Conservation (phyloP, 2,113 vertebrate genomes). For the Cephalopholis sonnerati region DNA sequence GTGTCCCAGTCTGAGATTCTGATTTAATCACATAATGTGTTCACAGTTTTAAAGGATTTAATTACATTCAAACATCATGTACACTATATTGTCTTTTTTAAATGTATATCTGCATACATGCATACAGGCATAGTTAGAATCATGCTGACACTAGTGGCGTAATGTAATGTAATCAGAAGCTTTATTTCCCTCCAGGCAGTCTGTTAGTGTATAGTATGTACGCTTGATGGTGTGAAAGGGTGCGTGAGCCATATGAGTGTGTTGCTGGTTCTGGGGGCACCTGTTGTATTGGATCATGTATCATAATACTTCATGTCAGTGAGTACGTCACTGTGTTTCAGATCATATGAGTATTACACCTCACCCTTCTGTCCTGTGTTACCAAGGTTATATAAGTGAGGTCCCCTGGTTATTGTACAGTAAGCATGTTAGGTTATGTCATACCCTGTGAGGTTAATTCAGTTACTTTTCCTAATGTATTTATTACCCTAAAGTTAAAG, state of each 20-base stretch:
- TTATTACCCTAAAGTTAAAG: neutral
- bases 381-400: constrained; percentile 26
- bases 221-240: neutral
- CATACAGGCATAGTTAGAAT: neutral
- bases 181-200: neutral
- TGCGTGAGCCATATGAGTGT: constrained; percentile 17
- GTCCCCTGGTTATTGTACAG: neutral
- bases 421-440: neutral
- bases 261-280: neutral
- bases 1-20: neutral
- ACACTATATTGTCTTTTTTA: too few relatives aligned
- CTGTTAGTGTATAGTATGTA: constrained; percentile 15
- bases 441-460: neutral
- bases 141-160: neutral
- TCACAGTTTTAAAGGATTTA: neutral
- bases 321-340: constrained; percentile 17
- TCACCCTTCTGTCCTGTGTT: constrained; percentile 21
- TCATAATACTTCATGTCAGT: constrained; percentile 43
- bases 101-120: neutral
- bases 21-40: neutral
- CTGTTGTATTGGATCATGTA: constrained; percentile 21
- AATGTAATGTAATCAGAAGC: constrained; percentile 24
- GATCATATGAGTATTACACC: constrained; percentile 10
- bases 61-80: neutral
- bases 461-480: neutral